Base-by-base conservation (phyloP, 2,888 invertebrate genomes). In the Ypsolopha scabrella region DNA sequence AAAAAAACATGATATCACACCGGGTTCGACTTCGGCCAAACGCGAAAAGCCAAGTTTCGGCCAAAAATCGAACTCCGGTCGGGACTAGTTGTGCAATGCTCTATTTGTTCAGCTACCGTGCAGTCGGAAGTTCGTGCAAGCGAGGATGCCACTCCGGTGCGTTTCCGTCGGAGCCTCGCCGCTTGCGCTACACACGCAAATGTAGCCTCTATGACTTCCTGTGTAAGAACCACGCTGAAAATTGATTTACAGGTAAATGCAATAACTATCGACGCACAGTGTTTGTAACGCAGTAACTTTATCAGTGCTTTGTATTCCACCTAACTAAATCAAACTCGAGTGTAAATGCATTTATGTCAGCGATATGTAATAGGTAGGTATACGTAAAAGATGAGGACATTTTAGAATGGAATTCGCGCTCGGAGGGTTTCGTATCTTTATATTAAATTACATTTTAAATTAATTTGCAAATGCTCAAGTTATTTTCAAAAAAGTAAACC, bases 111-210 rank as follows among this genome's bases (percentile, higher is more conserved):
- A 65, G 75, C 69, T 70, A 68, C 10, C 67, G 68, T 69, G 60
- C 61, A 64, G 68, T 65, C 77, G 80, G 80, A 80, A 77, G 77
- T 74, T 64, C 72, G 70, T 72, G 75, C 68, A 68, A 74, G 77
- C 68, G 75, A 72, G 71, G 73, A 68, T 70, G 69, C 67, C 73
- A 70, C 75, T 66, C 71, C 65, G 70, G 64, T 65, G 63, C 60
- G 65, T 68, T 75, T 77, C 75, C 78, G 74, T 64, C 60, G 54
- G 61, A 57, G 62, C 36, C 34, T 45, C 41, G 33, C 48, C 41
- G 33, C 51, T 35, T 35, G 34, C 36, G 39, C 10, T 10, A 48
- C 37, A 14, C 24, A 48, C 11, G 10, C 37, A 14, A 48, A 36
- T 38, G 10, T 38, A 48, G 14, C 36, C 48, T 37, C 37, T 36